A percentile compares a stretch with the other conserved stretches of the same genome.
These are phyloP conservation scores for Oophaga sylvatica DNA, from an alignment of 2,797 vertebrate species.

Conservation along the genomic window DNA sequence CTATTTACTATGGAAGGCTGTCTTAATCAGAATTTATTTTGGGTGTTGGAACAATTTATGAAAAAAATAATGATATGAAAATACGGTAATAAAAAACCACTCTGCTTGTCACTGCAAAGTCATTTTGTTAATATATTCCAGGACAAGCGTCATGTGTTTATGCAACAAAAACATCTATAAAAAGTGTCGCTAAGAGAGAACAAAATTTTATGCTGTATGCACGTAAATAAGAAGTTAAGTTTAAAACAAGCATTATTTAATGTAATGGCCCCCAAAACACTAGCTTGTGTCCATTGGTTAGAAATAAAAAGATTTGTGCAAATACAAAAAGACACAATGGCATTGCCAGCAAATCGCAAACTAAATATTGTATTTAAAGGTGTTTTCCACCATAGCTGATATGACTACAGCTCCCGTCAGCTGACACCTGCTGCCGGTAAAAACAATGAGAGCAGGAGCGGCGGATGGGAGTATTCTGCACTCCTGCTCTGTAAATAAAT, in stretches of 20 bases:
- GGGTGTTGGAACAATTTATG: constrained; percentile 34
- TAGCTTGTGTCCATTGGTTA: neutral
- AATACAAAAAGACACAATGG: neutral
- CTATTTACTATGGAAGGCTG: constrained; percentile 27
- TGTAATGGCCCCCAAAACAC: neutral
- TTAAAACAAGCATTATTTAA: neutral
- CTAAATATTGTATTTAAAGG: no score
- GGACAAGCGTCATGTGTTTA: neutral
- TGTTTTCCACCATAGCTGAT: no score
- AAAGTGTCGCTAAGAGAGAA: neutral
- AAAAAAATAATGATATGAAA: constrained; percentile 47
- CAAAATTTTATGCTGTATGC: neutral
- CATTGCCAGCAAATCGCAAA: neutral
- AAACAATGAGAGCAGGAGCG: no score
- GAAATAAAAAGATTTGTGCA: neutral
- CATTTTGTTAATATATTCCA: constrained; percentile 53
- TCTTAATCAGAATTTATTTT: constrained; percentile 56
- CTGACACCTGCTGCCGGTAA: no score
- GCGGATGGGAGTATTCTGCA: no score
- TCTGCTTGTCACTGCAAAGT: constrained; percentile 37
- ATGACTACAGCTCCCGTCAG: no score
- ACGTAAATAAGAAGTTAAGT: neutral
- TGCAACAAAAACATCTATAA: constrained; percentile 18
- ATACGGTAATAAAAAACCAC: constrained; percentile 37
- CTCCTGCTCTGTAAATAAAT: no score